A percentile compares a stretch with the other conserved stretches of the same genome.
These are phyloP conservation scores for Charadrius vociferus DNA, from an alignment of 2,113 vertebrate species.

Conservation along the genomic window DNA sequence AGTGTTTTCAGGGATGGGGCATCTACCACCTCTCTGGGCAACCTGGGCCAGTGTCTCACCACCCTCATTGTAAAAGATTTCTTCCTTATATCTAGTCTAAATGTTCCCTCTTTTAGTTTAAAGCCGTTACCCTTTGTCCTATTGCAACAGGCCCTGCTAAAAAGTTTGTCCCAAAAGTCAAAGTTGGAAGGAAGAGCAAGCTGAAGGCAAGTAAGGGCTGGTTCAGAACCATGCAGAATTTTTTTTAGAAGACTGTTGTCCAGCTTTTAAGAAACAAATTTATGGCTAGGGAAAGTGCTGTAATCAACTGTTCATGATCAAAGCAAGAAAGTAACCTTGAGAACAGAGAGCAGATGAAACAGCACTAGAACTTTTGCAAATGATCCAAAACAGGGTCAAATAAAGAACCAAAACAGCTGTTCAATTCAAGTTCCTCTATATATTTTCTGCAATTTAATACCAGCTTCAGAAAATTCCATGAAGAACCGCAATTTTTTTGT, in stretches of 20 bases:
- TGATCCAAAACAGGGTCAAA: neutral
- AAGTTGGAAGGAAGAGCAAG: neutral
- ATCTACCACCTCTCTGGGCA: neutral
- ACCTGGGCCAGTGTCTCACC: neutral
- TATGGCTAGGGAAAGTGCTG: neutral
- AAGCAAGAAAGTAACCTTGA: conserved; percentile 16
- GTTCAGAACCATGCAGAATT: neutral
- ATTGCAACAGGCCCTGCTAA: neutral
- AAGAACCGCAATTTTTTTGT: neutral
- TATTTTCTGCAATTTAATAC: neutral
- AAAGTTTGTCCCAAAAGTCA: neutral
- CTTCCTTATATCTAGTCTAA: neutral
- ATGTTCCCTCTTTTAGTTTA: neutral
- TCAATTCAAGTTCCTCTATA: neutral
- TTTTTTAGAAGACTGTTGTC: neutral
- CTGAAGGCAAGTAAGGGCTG: neutral
- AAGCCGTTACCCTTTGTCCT: neutral
- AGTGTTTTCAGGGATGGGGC: neutral
- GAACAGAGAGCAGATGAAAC: neutral
- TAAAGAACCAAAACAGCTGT: conserved; percentile 3
- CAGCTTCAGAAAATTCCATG: neutral
- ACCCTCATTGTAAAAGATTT: neutral
- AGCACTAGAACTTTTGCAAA: neutral
- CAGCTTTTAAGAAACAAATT: neutral
- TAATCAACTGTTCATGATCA: neutral